Evolutionary conservation across 1,140 invertebrate genomes (phyloP).

Genomic region (Drosophila mojavensis): DNA sequence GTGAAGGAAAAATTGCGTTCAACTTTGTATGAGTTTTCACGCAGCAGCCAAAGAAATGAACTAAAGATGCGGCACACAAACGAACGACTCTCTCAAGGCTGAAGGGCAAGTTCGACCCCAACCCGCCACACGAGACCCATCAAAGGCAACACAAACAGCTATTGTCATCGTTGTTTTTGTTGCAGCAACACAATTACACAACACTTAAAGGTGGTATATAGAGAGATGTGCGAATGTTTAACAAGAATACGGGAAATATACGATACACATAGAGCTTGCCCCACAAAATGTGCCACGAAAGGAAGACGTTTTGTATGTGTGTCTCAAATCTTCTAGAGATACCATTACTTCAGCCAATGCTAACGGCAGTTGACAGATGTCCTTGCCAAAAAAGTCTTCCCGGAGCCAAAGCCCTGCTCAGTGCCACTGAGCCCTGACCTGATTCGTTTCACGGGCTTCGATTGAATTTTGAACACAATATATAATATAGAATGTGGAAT

Average conservation of each 20-base stretch:
- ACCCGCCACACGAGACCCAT: background rate
- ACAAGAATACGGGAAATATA: no score
- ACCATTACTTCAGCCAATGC: no score
- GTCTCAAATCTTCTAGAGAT: no score
- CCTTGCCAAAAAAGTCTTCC: no score
- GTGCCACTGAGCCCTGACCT: no score
- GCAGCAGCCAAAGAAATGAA: slow-evolving; percentile 43
- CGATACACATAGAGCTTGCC: no score
- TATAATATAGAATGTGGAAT: no score
- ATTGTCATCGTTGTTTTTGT: slow-evolving; percentile 59
- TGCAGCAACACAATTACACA: slow-evolving; percentile 60
- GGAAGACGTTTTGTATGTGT: no score
- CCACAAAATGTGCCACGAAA: background rate
- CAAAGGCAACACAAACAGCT: slow-evolving; percentile 49
- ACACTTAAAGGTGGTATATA: slow-evolving; percentile 52
- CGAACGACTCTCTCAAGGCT: slow-evolving; percentile 37
- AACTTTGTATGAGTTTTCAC: slow-evolving; percentile 76
- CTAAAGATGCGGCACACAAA: slow-evolving; percentile 30
- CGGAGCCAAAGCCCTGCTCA: no score
- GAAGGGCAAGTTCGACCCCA: background rate
- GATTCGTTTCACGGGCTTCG: no score
- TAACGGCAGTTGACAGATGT: no score
- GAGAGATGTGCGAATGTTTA: background rate
- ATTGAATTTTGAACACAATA: no score
- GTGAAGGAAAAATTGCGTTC: slow-evolving; percentile 73